Percentiles rank a stretch among this genome's conserved stretches.
Conservation (phyloP, 35 echinoderm and acorn worm species). For the Strongylocentrotus purpuratus region DNA sequence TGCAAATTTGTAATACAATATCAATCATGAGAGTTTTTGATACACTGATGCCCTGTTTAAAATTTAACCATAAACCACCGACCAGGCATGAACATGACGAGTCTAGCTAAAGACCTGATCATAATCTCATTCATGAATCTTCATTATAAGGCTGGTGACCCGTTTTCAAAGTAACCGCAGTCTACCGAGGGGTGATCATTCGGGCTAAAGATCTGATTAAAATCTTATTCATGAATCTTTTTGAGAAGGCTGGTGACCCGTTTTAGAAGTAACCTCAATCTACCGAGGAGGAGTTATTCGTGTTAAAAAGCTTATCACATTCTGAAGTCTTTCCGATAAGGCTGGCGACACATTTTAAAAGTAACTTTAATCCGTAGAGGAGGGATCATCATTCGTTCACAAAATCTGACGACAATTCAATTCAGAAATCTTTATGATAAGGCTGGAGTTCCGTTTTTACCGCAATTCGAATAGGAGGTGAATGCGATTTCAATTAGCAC, state of each 20-base stretch:
- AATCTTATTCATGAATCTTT: too few relatives aligned
- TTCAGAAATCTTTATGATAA: background rate
- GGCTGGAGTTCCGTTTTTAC: background rate
- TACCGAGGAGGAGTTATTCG: background rate
- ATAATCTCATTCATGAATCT: background rate
- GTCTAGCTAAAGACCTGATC: too few relatives aligned
- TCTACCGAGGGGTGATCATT: background rate
- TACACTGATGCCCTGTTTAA: background rate
- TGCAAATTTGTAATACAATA: too few relatives aligned
- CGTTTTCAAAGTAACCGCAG: background rate
- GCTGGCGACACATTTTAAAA: background rate
- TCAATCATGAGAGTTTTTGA: background rate
- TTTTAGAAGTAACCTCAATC: background rate
- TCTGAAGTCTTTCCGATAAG: background rate
- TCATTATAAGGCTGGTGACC: background rate
- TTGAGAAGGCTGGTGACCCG: background rate
- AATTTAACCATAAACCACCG: background rate
- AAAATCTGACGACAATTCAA: too few relatives aligned
- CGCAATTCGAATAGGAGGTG: background rate
- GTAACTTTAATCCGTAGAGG: background rate
- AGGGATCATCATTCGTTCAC: too few relatives aligned
- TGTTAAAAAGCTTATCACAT: too few relatives aligned
- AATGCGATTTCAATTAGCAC: background rate
- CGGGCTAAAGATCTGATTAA: background rate
- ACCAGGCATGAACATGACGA: too few relatives aligned